Base-by-base conservation (phyloP, 2,797 vertebrate species). In the Miichthys miiuy region DNA sequence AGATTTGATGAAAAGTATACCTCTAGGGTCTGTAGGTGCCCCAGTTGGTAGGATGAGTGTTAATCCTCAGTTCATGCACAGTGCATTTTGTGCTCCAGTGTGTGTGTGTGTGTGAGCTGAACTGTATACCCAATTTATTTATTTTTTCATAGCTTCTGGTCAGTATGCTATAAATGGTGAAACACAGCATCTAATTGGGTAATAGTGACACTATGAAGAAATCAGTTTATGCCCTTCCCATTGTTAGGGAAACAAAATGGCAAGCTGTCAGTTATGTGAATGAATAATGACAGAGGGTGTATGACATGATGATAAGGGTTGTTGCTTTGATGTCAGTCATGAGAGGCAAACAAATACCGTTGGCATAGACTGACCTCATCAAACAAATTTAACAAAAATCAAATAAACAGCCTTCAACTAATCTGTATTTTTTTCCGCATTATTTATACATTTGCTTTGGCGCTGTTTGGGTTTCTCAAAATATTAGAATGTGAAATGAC, bases 201-300 rank as follows among this genome's bases (percentile, higher is more conserved):
- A 69, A 80, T 54, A 75, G 52, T 72, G 61, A 72, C 23, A 75
- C 61, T 56, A 18, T 75, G 14, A 67, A 79, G 56, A 11, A 34
- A 64, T 77, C 52, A 23, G 30, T 88, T 66, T 66, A 64, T 79
- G 58, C 71, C 65, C 74, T 65, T 66, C 50, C 67, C 63, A 79
- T 90, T 92, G 90, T 93, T 93, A 80, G 68, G 50, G 77, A 88
- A 87, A 86, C 81, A 62, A 90, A 94, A 94, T 92, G 88, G 85
- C 90, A 84, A 78, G 79, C 91, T 91, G 91, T 94, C 95, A 92
- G 87, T 94, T 79, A 93, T 47, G 56, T 42, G 72, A 76, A 87
- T 79, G 89, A 90, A 81, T 88, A 87, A 86, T 91, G 92, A 88
- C 90, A 88, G 83, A 72, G 80, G 90, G 77, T 81, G 82, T 76